phyloP scores from a whole-genome alignment of 2,888 invertebrate species.

The Luffia ferchaultella region DNA sequence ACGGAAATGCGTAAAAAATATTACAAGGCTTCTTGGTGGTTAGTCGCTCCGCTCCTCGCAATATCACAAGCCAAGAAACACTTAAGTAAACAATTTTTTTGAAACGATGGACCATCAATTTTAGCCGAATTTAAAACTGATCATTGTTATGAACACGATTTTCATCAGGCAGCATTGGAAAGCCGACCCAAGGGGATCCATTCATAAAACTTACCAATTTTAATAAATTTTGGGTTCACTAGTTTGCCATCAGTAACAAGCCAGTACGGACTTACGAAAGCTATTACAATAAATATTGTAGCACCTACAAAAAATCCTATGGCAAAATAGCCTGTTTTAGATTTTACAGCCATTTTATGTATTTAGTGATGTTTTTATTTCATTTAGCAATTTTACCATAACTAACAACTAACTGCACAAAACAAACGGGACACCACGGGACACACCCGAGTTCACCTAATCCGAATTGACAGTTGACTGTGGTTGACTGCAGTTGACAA shows the following conservation, averaged over 20 bases:
- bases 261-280: slow-evolving; percentile 91
- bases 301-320: slow-evolving; percentile 71
- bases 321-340: slow-evolving; percentile 71
- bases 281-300: slow-evolving; percentile 76
- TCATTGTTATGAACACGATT: no score
- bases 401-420: background rate
- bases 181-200: no score
- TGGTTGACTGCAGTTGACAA: no score
- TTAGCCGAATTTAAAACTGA: no score
- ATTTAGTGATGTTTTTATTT: no score
- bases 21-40: no score
- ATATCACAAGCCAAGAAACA: no score
- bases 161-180: no score
- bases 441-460: slow-evolving; percentile 1
- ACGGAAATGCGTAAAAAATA: no score
- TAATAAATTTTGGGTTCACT: slow-evolving; percentile 78
- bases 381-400: background rate
- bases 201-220: slow-evolving; percentile 72
- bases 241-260: slow-evolving; percentile 82
- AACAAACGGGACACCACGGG: background rate
- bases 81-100: no score
- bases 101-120: no score
- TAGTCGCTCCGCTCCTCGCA: slow-evolving; percentile 22
- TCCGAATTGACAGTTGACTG: background rate
- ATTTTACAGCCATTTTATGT: slow-evolving; percentile 63